Evolutionary conservation across 1,140 invertebrate genomes (phyloP), one percentile per base, ranked within the genome.

Genomic region (Pseudomyrmex sp.): DNA sequence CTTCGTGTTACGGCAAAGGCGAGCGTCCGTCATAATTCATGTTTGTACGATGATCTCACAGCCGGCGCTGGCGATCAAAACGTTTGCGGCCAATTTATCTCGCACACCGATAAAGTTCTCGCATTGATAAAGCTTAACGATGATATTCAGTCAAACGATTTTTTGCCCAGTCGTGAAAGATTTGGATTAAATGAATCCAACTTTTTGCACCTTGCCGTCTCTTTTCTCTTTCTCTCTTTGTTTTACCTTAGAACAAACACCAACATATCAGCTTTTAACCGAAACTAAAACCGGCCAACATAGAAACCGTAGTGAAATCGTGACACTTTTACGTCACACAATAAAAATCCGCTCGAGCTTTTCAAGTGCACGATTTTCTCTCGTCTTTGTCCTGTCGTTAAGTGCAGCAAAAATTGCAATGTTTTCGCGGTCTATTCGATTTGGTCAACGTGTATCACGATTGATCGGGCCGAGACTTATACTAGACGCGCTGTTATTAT

Each of bases 21-120:
- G 87, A 73, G 35, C 56, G 70, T 88, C 90, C 87, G 89, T 91
- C 91, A 92, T 91, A 90, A 87, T 35, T 35, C 35, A 35, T 92
- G 86, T 85, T 85, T 85, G 82, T 70, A 87, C 77, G 83, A 86
- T 88, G 88, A 90, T 90, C 87, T 90, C 90, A 90, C 84, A 75
- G 48, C 35, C 73, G 61, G 46, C 61, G 46, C 18, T 26, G 56
- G 62, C 50, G 20, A 35, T n/a, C 50, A 54, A 20, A 13, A 48
- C 13, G 26, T n/a, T 63, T 35, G 26, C 8, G 46, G n/a, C 15
- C 48, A 26, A 54, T 73, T 35, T 73, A 73, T 72, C 54, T 75
- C 58, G 74, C 82, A 70, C 70, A 83, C 63, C 70, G 84, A 72
- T 80, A 80, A 80, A 8, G 23, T 72, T n/a, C 65, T 46, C 50